A percentile compares a stretch with the other conserved stretches of the same genome.
These are phyloP conservation scores for Aspidiotus rigidus DNA, from an alignment of 2,888 invertebrate genomes.

Conservation along the genomic window DNA sequence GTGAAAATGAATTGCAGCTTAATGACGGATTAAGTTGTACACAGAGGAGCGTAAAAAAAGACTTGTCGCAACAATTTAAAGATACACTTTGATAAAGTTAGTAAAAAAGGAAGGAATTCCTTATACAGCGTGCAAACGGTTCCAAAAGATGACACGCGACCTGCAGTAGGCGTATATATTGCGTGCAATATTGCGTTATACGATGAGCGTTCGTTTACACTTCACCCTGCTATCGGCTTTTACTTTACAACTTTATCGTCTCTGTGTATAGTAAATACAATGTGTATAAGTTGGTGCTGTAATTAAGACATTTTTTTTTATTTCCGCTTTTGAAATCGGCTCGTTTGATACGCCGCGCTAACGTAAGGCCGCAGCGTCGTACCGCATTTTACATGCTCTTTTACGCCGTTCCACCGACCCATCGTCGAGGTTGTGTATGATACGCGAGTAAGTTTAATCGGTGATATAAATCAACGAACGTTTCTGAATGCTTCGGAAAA, in stretches of 20 bases:
- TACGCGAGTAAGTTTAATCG: constrained; percentile 1
- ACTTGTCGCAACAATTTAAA: constrained; percentile 11
- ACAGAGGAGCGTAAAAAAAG: constrained; percentile 13
- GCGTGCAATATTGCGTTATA: constrained; percentile 33
- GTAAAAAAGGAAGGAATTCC: constrained; percentile 6
- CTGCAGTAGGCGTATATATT: constrained; percentile 25
- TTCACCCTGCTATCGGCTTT: constrained; percentile 20
- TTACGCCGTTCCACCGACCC: too few species aligned
- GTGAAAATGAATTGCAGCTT: constrained; percentile 26
- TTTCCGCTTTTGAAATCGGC: constrained; percentile 18
- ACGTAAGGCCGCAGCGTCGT: background rate
- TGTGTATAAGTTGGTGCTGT: background rate
- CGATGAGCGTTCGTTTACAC: constrained; percentile 28
- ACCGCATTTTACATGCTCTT: too few species aligned
- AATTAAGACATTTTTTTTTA: constrained; percentile 27
- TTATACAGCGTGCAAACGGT: constrained; percentile 28
- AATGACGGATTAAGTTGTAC: constrained; percentile 30
- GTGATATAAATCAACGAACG: too few species aligned
- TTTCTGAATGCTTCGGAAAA: too few species aligned
- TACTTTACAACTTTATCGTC: too few species aligned
- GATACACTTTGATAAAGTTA: constrained; percentile 23
- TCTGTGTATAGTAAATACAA: too few species aligned
- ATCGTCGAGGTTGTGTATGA: background rate
- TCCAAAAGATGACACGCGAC: constrained; percentile 29
- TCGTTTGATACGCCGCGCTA: constrained; percentile 2